Conservation (phyloP, 2,888 invertebrate species). For the Boloria euphrosyne region DNA sequence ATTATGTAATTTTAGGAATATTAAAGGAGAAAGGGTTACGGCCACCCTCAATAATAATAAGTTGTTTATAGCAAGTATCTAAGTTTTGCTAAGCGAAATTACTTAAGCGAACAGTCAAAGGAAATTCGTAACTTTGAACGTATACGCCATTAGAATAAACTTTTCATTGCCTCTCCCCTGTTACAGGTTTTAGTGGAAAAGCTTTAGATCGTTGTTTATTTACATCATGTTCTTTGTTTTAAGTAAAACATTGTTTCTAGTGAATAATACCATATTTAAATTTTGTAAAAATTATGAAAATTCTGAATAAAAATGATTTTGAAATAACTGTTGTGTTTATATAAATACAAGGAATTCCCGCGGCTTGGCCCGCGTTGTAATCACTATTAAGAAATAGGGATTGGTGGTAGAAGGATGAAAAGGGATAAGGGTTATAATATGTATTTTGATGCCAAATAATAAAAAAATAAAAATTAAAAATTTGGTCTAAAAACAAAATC, state of each 20-base stretch:
- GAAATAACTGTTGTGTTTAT: too few relatives aligned
- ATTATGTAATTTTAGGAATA: too few relatives aligned
- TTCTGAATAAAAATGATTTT: neutral
- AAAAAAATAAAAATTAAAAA: too few relatives aligned
- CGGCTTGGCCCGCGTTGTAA: too few relatives aligned
- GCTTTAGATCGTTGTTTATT: constrained; percentile 24
- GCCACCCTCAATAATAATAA: neutral
- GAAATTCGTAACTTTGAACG: constrained; percentile 34
- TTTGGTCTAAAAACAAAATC: too few relatives aligned
- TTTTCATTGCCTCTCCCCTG: constrained; percentile 40
- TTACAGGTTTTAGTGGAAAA: constrained; percentile 33
- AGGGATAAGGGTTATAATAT: too few relatives aligned
- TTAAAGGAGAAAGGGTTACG: too few relatives aligned
- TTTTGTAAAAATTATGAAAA: neutral
- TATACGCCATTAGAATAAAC: constrained; percentile 39
- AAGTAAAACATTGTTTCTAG: neutral
- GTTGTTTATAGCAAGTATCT: constrained; percentile 9
- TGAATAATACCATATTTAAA: too few relatives aligned
- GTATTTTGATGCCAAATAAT: too few relatives aligned
- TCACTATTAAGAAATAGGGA: too few relatives aligned
- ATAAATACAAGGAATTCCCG: too few relatives aligned
- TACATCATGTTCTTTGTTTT: neutral
- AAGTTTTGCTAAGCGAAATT: constrained; percentile 26
- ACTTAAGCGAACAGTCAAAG: constrained; percentile 36
- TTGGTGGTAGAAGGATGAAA: too few relatives aligned